Conservation (phyloP, 2,797 vertebrate species). For the Heteromormyrus szaboi region DNA sequence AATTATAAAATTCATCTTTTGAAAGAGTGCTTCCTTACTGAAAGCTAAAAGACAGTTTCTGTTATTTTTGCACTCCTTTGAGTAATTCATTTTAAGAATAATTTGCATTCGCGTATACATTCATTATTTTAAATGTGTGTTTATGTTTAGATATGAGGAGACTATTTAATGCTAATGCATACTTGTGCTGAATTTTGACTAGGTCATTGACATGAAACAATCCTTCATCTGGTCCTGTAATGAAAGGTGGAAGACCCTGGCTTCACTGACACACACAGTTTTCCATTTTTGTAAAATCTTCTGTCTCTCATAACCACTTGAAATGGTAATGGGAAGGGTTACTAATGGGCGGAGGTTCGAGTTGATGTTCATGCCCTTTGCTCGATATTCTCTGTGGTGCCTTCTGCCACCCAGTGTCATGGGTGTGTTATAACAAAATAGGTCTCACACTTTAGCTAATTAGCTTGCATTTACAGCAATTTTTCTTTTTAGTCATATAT, state of each 20-base stretch:
- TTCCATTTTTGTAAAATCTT: not conserved
- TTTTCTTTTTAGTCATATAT: not conserved
- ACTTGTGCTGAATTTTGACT: not conserved
- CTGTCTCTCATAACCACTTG: not conserved
- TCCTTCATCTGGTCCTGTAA: not conserved
- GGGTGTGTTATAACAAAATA: not conserved
- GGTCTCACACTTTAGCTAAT: not conserved
- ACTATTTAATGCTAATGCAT: not conserved
- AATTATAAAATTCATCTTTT: not conserved
- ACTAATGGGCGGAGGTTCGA: not conserved
- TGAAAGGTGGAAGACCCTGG: not conserved
- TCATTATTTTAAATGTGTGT: not conserved
- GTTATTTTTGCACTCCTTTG: not conserved
- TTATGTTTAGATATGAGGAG: not conserved
- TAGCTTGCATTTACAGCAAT: not conserved
- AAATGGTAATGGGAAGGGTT: not conserved
- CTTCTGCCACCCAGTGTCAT: slow-evolving; percentile 12
- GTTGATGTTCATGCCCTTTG: not conserved
- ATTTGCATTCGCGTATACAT: not conserved
- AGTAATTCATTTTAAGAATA: not conserved
- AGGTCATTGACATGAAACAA: not conserved
- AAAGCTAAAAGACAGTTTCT: not conserved
- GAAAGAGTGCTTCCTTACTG: not conserved
- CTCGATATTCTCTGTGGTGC: not conserved
- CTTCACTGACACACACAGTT: not conserved